Base-by-base conservation (phyloP, 1,140 invertebrate genomes). In the Caenorhabditis remanei region DNA sequence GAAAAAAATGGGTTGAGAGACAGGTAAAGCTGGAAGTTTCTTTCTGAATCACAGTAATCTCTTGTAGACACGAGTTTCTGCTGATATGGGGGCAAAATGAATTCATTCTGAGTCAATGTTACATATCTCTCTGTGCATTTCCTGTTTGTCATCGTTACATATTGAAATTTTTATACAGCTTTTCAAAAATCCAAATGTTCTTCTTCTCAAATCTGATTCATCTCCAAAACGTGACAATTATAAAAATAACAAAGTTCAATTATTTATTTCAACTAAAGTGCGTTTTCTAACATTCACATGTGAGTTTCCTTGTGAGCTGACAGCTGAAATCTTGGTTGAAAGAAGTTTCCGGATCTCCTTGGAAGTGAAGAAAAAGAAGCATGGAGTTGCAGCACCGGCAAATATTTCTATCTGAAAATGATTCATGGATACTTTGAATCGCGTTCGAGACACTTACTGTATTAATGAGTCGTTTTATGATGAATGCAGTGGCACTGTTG, bases 341-440 rank as follows among this genome's bases (percentile, higher is more conserved):
- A 71, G 21, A 4, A 71, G 19, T 8, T 71, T 71, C 19, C 65
- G 65, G 19, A 71, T 46, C 46, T 71, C 65, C 5, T 71, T 24
- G 11, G 65, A 71, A 46, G 65, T 71, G 41, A 71, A 71, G 21
- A 71, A 71, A 13, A 46, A 71, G 41, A 71, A 71, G 4, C 21
- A 71, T n/a, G 65, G 65, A 43, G 65, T 71, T 16, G 65, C 65
- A 7, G 21, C n/a, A 2, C 65, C 65, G 8, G 21, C 65, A 16
- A 71, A 71, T 43, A 71, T 71, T 19, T 71, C 65, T n/a, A 71
- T 16, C 65, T 71, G 65, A 46, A 71, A 71, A 40, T 32, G 24
- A 11, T 32, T 32, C 32, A 3, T 6, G 3, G n/a, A 46, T n/a
- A 71, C 16, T 46, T 46, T 19, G n/a, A 43, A 71, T 0, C 14